Evolutionary conservation across 2,888 invertebrate species (phyloP).

Genomic region (Macrophya alboannulata): DNA sequence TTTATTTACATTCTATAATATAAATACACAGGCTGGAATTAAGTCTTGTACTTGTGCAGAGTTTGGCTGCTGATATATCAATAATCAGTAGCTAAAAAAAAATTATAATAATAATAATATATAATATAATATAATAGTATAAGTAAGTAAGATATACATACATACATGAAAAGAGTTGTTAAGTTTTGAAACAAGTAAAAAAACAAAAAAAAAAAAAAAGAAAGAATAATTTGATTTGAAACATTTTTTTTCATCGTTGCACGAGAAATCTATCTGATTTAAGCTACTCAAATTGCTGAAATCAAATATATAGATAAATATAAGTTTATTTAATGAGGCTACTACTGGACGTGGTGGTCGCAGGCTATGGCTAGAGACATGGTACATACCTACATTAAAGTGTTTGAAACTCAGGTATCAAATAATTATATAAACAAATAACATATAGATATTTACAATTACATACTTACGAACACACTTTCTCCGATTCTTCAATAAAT

Average conservation of each 20-base stretch:
- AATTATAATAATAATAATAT: not conserved
- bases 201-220: not conserved
- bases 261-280: not conserved
- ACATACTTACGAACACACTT: constrained; percentile 42
- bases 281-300: not conserved
- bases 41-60: constrained; percentile 48
- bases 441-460: constrained; percentile 48
- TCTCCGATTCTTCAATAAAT: constrained; percentile 18
- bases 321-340: constrained; percentile 16
- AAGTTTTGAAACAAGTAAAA: not conserved
- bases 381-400: constrained; percentile 36
- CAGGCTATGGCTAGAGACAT: constrained; percentile 49
- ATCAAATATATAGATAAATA: not conserved
- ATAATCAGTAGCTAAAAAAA: constrained; percentile 27
- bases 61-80: constrained; percentile 33
- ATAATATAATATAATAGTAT: not conserved
- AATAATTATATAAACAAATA: constrained; percentile 28
- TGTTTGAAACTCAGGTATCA: constrained; percentile 36
- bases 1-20: constrained; percentile 54
- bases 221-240: not conserved
- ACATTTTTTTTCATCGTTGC: not conserved
- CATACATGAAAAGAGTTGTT: not conserved
- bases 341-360: constrained; percentile 29
- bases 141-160: not conserved
- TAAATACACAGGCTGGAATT: constrained; percentile 55